A percentile compares a stretch with the other conserved stretches of the same genome.
These are phyloP conservation scores for Microctenopoma steveboyesi DNA, from an alignment of 2,797 vertebrate genomes.

Conservation along the genomic window DNA sequence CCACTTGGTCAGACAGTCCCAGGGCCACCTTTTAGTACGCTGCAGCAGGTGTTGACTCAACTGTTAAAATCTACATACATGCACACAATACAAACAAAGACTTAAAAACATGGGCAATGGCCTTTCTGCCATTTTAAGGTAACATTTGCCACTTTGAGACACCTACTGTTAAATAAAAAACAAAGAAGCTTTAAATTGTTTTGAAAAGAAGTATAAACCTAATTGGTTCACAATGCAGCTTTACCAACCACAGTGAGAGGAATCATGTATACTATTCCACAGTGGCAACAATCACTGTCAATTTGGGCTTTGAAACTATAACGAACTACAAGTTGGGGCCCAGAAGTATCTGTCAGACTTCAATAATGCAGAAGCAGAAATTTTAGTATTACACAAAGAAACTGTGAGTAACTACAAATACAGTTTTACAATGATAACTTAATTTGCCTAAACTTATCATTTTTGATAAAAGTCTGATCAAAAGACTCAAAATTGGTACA, in stretches of 20 bases:
- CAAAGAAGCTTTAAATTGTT: conserved; percentile 9
- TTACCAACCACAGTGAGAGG: conserved; percentile 29
- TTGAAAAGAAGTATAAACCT: conserved; percentile 34
- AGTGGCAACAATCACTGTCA: conserved; percentile 16
- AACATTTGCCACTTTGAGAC: not conserved
- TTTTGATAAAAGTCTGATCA: conserved; percentile 34
- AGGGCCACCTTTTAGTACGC: conserved; percentile 33
- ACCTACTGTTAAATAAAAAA: conserved; percentile 11
- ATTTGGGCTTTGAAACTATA: conserved; percentile 3
- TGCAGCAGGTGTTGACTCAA: conserved; percentile 33
- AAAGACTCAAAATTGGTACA: conserved; percentile 51
- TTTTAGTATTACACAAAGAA: no score
- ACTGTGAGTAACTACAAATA: no score
- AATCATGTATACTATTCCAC: conserved; percentile 22
- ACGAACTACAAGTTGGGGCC: not conserved
- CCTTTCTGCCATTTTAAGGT: not conserved
- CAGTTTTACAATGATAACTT: no score
- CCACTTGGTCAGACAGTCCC: conserved; percentile 31
- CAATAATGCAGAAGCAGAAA: no score
- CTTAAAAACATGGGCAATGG: conserved; percentile 16
- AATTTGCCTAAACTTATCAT: no score
- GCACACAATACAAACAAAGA: conserved; percentile 8
- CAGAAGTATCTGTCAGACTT: not conserved
- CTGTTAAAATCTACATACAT: conserved; percentile 25
- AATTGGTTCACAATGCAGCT: conserved; percentile 35